Evolutionary conservation across 2,113 vertebrate species (phyloP).

Genomic region (Callipepla californica): DNA sequence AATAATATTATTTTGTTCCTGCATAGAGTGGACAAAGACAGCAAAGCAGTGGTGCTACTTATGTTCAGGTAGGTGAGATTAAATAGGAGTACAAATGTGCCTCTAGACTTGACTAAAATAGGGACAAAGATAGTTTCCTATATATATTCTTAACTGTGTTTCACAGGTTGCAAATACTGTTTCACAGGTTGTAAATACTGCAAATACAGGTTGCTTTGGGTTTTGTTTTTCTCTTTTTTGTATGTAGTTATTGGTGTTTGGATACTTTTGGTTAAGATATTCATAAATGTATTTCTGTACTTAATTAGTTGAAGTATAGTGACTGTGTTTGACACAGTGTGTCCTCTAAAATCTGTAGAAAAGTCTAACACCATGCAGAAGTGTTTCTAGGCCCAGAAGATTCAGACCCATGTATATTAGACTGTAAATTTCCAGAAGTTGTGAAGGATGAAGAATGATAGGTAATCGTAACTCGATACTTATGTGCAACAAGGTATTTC

Average conservation of each 20-base stretch:
- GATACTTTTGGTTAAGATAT: not conserved
- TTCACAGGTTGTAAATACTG: not conserved
- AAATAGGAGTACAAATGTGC: not conserved
- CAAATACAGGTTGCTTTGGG: not conserved
- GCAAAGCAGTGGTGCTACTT: conserved; percentile 29
- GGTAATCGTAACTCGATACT: fast-evolving
- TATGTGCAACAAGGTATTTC: not conserved
- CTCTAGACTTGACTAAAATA: not conserved
- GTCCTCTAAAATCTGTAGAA: not conserved
- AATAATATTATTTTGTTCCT: not conserved
- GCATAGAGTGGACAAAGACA: conserved; percentile 29
- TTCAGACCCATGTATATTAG: not conserved
- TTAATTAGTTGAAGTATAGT: not conserved
- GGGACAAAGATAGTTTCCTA: not conserved
- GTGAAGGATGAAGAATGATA: not conserved
- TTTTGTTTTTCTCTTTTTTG: not conserved
- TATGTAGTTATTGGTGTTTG: not conserved
- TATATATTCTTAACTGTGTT: not conserved
- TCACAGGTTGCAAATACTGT: not conserved
- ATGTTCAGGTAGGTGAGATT: not conserved
- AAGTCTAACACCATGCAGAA: not conserved
- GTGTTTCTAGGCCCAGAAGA: not conserved
- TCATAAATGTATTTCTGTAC: not conserved
- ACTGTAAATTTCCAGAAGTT: not conserved
- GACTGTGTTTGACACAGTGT: not conserved